Conservation (phyloP, 2,113 vertebrate genomes). For the Boulengeromyrus knoepffleri region DNA sequence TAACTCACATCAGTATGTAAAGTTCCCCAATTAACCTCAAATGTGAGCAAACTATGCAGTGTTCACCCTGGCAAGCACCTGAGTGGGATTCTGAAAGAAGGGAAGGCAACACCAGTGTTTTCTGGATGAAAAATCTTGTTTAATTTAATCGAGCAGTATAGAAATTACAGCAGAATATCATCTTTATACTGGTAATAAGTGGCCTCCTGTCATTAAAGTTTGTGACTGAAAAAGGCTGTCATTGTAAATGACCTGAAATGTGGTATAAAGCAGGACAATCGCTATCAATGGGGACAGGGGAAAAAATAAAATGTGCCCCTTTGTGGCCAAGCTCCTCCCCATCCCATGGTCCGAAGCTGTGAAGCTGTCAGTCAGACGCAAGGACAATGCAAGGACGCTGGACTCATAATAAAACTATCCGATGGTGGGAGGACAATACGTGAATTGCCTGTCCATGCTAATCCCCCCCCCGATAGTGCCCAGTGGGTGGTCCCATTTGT, state of each 20-base stretch:
- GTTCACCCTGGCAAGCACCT: constrained; percentile 1
- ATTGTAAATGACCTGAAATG: constrained; percentile 20
- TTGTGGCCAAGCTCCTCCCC: constrained; percentile 6
- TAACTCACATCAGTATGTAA: constrained; percentile 22
- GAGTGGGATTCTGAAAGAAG: neutral
- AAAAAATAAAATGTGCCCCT: neutral
- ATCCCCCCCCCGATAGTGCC: constrained; percentile 51
- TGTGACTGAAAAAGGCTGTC: neutral
- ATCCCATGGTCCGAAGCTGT: constrained; percentile 44
- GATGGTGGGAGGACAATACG: constrained; percentile 46
- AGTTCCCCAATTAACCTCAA: neutral
- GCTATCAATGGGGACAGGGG: neutral
- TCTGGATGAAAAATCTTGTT: neutral
- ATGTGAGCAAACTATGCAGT: neutral
- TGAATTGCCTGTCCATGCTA: constrained; percentile 46
- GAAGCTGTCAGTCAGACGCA: constrained; percentile 50
- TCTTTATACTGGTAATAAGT: neutral
- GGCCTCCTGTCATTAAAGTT: neutral
- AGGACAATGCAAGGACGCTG: constrained; percentile 47
- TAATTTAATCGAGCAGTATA: neutral
- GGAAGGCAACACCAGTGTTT: neutral
- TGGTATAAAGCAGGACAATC: neutral
- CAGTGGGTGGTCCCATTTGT: constrained; percentile 56
- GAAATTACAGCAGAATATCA: neutral
- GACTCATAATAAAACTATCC: constrained; percentile 53